These are phyloP conservation scores for Brachirus orientalis DNA, from an alignment of 2,113 vertebrate genomes.

Conservation along the genomic window DNA sequence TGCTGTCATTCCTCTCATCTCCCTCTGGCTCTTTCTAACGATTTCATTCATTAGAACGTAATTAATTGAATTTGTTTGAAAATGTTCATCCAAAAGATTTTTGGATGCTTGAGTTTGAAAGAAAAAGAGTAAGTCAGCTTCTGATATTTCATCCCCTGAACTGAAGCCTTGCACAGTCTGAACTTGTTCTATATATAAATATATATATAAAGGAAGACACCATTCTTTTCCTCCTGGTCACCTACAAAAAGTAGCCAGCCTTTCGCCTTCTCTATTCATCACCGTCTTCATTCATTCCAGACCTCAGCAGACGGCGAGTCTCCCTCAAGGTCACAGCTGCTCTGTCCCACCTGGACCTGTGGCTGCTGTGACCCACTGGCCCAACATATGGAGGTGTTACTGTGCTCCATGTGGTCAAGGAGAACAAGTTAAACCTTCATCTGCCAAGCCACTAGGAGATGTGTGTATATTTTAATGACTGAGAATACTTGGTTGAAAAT, in stretches of 20 bases:
- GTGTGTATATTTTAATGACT: too few species aligned
- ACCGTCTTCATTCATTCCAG: conserved; percentile 64
- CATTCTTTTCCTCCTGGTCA: conserved; percentile 49
- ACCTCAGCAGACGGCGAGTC: conserved; percentile 34
- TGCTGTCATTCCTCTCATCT: too few species aligned
- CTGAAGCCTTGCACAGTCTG: not conserved
- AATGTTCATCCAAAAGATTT: too few species aligned
- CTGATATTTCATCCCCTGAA: too few species aligned
- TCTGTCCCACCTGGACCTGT: conserved; percentile 57
- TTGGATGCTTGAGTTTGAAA: too few species aligned
- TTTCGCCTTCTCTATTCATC: conserved; percentile 69
- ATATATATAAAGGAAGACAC: too few species aligned
- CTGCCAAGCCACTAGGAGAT: conserved; percentile 23
- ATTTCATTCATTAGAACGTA: not conserved
- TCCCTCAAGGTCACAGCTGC: conserved; percentile 76
- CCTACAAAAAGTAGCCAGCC: conserved; percentile 50
- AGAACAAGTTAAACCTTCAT: conserved; percentile 68
- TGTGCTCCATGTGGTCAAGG: conserved; percentile 42
- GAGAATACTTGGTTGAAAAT: too few species aligned
- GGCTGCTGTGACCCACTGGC: conserved; percentile 54
- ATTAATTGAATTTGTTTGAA: not conserved
- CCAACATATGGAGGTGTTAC: conserved; percentile 63
- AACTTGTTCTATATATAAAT: too few species aligned
- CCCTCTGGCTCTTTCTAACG: not conserved
- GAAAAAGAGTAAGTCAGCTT: too few species aligned